Evolutionary conservation across 2,113 vertebrate species (phyloP).

Genomic region (Rousettus leschenaultii): DNA sequence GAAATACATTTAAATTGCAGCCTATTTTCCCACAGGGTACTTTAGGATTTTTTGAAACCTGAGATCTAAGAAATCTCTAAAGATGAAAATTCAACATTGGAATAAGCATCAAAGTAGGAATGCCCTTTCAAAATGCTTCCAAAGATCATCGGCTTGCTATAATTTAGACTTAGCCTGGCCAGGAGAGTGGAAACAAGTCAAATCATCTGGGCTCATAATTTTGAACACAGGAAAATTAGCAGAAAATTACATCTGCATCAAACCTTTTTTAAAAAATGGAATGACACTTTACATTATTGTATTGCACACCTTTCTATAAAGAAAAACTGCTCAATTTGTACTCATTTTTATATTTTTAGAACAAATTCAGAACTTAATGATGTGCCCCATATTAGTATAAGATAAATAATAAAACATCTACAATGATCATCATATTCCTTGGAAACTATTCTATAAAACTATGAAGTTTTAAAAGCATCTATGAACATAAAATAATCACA

Average conservation of each 20-base stretch:
- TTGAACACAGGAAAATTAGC: neutral
- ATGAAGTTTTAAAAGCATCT: neutral
- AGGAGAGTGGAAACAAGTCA: neutral
- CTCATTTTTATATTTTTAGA: neutral
- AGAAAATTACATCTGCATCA: neutral
- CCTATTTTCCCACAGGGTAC: neutral
- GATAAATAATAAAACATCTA: neutral
- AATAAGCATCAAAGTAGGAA: neutral
- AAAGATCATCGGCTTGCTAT: neutral
- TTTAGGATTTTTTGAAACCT: neutral
- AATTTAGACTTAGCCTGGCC: neutral
- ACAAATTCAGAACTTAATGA: neutral
- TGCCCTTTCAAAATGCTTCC: neutral
- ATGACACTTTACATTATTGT: neutral
- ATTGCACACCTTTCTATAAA: neutral
- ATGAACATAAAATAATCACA: neutral
- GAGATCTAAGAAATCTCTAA: neutral
- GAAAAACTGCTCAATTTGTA: neutral
- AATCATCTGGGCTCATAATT: neutral
- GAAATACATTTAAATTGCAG: neutral
- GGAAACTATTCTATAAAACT: neutral
- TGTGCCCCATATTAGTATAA: neutral
- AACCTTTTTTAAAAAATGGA: neutral
- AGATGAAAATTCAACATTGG: neutral
- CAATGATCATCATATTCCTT: neutral